A percentile compares a stretch with the other conserved stretches of the same genome.
Conservation (phyloP, 2,797 vertebrate genomes). For the Pangasius djambal region DNA sequence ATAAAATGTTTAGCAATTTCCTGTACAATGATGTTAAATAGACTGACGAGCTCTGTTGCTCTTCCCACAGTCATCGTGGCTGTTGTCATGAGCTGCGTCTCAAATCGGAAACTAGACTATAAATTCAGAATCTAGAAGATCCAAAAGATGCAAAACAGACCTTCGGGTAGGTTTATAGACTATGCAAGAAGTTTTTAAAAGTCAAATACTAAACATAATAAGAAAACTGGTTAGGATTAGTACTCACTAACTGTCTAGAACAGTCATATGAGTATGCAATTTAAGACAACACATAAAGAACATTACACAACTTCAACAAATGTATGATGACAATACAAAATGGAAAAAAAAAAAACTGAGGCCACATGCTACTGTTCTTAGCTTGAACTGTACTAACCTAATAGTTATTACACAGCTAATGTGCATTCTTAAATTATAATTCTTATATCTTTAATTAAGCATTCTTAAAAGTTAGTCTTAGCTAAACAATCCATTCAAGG, state of each 20-base stretch:
- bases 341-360: too few relatives aligned
- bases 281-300: neutral
- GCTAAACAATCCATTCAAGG: neutral
- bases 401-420: too few relatives aligned
- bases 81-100: neutral
- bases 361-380: too few relatives aligned
- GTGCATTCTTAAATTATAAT: too few relatives aligned
- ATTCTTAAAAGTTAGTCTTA: neutral
- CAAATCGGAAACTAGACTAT: neutral
- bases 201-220: neutral
- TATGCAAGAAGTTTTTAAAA: neutral
- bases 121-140: neutral
- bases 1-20: neutral
- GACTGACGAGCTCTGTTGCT: neutral
- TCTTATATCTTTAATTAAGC: too few relatives aligned
- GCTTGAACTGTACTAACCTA: too few relatives aligned
- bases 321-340: too few relatives aligned
- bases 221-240: neutral
- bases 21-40: neutral
- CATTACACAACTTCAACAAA: neutral
- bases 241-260: neutral
- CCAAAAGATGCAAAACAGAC: neutral
- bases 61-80: neutral
- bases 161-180: neutral
- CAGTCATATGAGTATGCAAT: neutral